Conservation (phyloP, 2,113 vertebrate species). For the Erythrolamprus reginae region DNA sequence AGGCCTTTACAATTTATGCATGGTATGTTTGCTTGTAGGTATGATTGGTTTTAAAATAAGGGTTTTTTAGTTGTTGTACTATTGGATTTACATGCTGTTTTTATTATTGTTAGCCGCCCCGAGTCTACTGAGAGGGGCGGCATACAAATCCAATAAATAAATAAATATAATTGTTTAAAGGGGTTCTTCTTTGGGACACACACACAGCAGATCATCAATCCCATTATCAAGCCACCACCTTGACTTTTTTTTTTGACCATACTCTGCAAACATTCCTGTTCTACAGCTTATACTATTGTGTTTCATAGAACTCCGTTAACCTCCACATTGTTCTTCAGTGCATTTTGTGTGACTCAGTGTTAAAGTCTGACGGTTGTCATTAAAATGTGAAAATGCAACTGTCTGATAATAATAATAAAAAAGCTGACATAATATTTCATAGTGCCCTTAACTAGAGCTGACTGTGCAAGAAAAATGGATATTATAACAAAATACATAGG, state of each 20-base stretch:
- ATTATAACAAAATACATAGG: background rate
- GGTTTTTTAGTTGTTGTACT: too few species aligned
- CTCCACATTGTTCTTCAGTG: background rate
- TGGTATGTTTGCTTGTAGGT: too few species aligned
- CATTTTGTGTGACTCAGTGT: background rate
- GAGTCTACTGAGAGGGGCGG: too few species aligned
- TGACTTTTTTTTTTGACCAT: background rate
- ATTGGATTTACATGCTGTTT: too few species aligned
- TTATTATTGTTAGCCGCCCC: too few species aligned
- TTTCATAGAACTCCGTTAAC: background rate
- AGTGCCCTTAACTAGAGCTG: background rate
- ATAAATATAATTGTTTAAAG: background rate
- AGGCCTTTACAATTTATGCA: too few species aligned
- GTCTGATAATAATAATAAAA: background rate
- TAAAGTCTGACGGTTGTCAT: background rate
- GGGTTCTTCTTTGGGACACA: background rate
- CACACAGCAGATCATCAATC: background rate
- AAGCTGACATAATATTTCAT: background rate
- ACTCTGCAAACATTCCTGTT: background rate
- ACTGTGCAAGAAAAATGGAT: background rate
- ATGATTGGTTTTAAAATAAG: too few species aligned
- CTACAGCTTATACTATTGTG: background rate
- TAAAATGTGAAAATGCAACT: background rate
- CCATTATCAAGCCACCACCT: background rate
- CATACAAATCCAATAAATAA: too few species aligned